Evolutionary conservation across 2,797 vertebrate genomes (phyloP), one percentile per base, ranked within the genome.

Genomic region (Cryptoblepharus egeriae): DNA sequence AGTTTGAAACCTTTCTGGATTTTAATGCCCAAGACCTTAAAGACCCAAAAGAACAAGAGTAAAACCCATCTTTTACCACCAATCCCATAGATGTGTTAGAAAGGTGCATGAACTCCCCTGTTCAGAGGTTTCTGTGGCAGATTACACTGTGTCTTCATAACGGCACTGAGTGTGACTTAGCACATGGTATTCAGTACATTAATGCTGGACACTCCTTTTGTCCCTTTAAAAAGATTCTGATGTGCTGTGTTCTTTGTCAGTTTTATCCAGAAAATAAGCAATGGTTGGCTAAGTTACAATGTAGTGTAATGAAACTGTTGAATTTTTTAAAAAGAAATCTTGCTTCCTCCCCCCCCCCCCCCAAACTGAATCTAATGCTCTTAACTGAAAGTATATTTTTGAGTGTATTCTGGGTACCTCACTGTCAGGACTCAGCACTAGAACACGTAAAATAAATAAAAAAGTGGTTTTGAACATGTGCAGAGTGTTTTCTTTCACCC

Each of bases 281-380:
- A 93, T 65, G 91, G 90, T 93, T 87, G 87, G 93, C 88, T 92
- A 92, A 93, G 92, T 93, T 92, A 91, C 89, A 92, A 91, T 93
- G 94, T 92, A 92, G 91, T 95, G 94, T 95, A 92, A 93, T 93
- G 89, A 93, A 90, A 92, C 90, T 1, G 87, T 93, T 95, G 92
- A 93, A 92, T 15, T 52, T 52, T 52, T 52, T 90, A 94, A 93
- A 95, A 94, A 95, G 80, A 84, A 61, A 49, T 49, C 45, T 75
- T 81, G 80, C 76, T 87, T 58, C 87, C 90, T 93, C 91, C 94
- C 90, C 77, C 89, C 87, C 90, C 92, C 91, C 94, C 90, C 77
- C 89, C 69, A 0, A 26, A 37, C 70, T 80, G 84, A 88, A 74
- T 75, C 84, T 74, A 72, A 65, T 12, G 0, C 4, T 65, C 91